Conservation (phyloP, 2,113 vertebrate genomes). For the Lophius piscatorius region DNA sequence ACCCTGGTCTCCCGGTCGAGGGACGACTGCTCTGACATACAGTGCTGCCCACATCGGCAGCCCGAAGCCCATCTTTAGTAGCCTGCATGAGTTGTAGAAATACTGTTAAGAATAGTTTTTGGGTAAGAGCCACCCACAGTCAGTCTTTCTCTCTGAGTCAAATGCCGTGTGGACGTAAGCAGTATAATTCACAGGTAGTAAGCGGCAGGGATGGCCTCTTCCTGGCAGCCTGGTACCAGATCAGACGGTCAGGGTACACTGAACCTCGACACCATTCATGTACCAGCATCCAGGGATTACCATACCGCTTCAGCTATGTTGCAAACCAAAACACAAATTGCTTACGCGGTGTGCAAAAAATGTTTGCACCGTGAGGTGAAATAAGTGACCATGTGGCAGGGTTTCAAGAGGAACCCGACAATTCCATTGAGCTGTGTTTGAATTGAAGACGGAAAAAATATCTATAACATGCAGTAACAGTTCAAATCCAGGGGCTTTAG, state of each 20-base stretch:
- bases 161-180: conserved; percentile 41
- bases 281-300: conserved; percentile 77
- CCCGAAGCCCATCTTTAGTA: too few relatives aligned
- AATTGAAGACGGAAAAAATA: conserved; percentile 30
- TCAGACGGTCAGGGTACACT: conserved; percentile 61
- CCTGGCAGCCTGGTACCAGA: conserved; percentile 55
- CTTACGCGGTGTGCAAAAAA: conserved; percentile 83
- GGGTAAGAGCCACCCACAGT: not conserved
- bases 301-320: conserved; percentile 58
- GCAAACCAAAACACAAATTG: conserved; percentile 74
- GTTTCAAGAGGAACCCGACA: conserved; percentile 61
- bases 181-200: conserved; percentile 52
- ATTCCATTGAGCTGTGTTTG: conserved; percentile 61
- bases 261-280: conserved; percentile 68
- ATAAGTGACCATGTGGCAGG: conserved; percentile 59
- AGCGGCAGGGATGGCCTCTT: conserved; percentile 43
- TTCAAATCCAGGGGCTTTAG: conserved; percentile 3
- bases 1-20: too few relatives aligned
- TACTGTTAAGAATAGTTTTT: too few relatives aligned
- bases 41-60: too few relatives aligned
- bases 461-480: not conserved
- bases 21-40: too few relatives aligned
- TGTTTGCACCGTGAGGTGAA: conserved; percentile 60
- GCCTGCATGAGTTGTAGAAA: conserved; percentile 18
- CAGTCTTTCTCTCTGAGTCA: conserved; percentile 5